Evolutionary conservation across 2,113 vertebrate species (phyloP), one percentile per base, ranked within the genome.

Genomic region (Accipiter cooperii): DNA sequence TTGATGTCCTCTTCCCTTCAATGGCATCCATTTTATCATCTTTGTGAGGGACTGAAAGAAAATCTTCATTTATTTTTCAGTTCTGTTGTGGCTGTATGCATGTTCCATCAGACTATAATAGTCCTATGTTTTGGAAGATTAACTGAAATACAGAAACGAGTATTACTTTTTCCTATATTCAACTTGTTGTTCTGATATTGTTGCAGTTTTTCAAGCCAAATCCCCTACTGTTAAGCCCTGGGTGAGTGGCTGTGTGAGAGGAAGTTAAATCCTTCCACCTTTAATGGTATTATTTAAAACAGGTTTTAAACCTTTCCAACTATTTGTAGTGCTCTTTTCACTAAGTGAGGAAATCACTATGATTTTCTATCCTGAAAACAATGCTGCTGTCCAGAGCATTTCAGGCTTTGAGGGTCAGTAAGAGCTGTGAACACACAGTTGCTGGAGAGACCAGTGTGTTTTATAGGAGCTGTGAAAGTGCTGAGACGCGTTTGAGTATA

Each of bases 231-330:
- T 42, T 91, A 90, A 87, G 40, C 70, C 63, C 55, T 34, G 60
- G 42, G 33, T 84, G 87, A 90, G 55, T 46, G 75, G 51, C 68
- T 93, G n/a, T 44, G 42, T 71, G 61, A 89, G 68, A 87, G 71
- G 38, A 87, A 84, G 75, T 74, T 66, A 91, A 95, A 95, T 83
- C 84, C 75, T 90, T 77, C 64, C 36, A 44, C 70, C 17, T 90
- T 70, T 61, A 90, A 81, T 71, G 63, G 73, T 60, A 87, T 87
- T 91, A 92, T 89, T 96, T 95, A 83, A 87, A 94, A 90, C 54
- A 83, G 64, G 25, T 93, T 95, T 95, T 47, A 95, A 94, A 84
- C 25, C 51, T 77, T 91, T 26, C 46, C 33, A 78, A 13, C 66
- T 91, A 13, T 60, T 76, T 38, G 47, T 46, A 69, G 61, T 29